Evolutionary conservation across 2,113 vertebrate genomes (phyloP), one percentile per base, ranked within the genome.

Genomic region (Gymnogyps californianus): DNA sequence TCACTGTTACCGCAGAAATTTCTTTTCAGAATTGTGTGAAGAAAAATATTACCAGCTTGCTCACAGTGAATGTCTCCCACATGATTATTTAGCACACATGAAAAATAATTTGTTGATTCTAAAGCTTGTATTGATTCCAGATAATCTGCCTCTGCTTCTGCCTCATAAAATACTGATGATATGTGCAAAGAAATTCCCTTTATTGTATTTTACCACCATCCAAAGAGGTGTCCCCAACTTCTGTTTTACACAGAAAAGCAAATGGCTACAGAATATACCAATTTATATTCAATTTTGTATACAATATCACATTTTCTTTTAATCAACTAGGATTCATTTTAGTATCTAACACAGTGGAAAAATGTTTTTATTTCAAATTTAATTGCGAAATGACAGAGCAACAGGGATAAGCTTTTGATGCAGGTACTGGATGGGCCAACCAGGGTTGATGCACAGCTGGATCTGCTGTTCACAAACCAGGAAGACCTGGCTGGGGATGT

Each of bases 1-100:
- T 18, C 51, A 81, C 59, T 59, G 36, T 69, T 75, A 82, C 26
- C 7, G 10, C 29, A 84, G 34, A 77, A 74, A 84, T 74, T 85
- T 92, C 58, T 47, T 61, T 75, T 80, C 72, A 86, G 67, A 87
- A 57, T 6, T 32, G 20, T 29, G 21, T 7, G 46, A 47, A 74
- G 42, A 82, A 94, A 95, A 94, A 76, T 92, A 95, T 47, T 76
- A 94, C 29, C 83, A 93, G 64, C 69, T 92, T 95, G 80, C 49
- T 94, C 46, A 1, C 46, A 95, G 22, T 51, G 13, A 94, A 89
- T 18, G n/a, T 65, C 81, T 96, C 89, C 77, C 65, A 91, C 55
- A 38, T 61, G n/a, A 82, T 47, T 81, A 91, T 69, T 85, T 75
- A 79, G 55, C 59, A 91, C 49, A 17, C 21, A 5, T 25, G 34